Conservation (phyloP, 2,797 vertebrate species). For the Schizopygopsis malacanthus region DNA sequence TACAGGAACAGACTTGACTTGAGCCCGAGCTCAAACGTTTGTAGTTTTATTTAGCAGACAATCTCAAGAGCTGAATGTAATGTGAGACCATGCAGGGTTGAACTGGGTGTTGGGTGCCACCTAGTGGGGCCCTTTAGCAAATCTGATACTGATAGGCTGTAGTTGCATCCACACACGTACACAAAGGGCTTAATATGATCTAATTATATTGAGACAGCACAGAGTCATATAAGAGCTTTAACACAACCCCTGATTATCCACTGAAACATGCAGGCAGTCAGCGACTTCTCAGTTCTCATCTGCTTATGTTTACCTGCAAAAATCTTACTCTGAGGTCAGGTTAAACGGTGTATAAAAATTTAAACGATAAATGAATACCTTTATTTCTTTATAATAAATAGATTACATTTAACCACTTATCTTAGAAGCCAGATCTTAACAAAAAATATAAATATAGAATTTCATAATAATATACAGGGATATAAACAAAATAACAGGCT, state of each 20-base stretch:
- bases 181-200: conserved; percentile 45
- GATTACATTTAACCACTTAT: background rate
- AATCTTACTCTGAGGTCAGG: background rate
- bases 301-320: conserved; percentile 37
- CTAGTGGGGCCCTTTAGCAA: conserved; percentile 48
- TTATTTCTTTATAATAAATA: background rate
- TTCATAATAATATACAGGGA: no score
- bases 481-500: background rate
- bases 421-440: background rate
- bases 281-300: conserved; percentile 40
- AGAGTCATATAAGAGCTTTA: conserved; percentile 45
- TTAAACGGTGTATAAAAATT: conserved; percentile 10
- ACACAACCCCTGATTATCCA: conserved; percentile 35
- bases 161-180: conserved; percentile 14
- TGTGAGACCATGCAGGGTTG: background rate
- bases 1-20: conserved; percentile 37
- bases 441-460: background rate
- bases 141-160: background rate
- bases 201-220: conserved; percentile 45
- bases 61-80: conserved; percentile 2
- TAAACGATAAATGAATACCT: background rate
- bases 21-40: background rate
- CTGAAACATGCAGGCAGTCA: conserved; percentile 45
- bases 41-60: conserved; percentile 17
- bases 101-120: conserved; percentile 52